phyloP scores from a whole-genome alignment of 1,140 invertebrate genomes.

The Achroia grisella region DNA sequence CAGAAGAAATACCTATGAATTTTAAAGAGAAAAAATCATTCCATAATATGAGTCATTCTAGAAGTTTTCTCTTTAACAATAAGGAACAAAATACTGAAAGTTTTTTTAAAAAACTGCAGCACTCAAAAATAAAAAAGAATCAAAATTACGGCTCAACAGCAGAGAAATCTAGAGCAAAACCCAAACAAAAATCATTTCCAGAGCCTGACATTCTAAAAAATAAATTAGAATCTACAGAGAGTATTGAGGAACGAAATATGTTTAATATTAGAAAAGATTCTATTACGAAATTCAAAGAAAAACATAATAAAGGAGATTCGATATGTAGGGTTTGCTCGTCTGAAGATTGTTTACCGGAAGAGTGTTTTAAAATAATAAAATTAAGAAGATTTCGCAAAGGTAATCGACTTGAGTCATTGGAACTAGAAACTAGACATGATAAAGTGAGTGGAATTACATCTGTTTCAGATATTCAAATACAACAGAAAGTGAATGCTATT shows the following conservation, averaged over 20 bases:
- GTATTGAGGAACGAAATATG: conserved; percentile 7
- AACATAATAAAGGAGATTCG: conserved; percentile 18
- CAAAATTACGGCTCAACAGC: conserved; percentile 12
- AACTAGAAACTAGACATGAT: too few relatives aligned
- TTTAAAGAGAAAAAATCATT: conserved; percentile 7
- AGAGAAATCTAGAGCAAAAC: conserved; percentile 16
- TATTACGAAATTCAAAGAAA: conserved; percentile 29
- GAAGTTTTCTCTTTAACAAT: conserved; percentile 1
- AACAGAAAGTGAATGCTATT: neutral
- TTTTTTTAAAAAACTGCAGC: conserved; percentile 1
- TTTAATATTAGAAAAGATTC: conserved; percentile 34
- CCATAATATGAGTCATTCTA: conserved; percentile 11
- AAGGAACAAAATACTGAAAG: neutral
- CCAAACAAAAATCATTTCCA: conserved; percentile 10
- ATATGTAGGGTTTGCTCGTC: conserved; percentile 10
- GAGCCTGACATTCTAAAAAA: neutral
- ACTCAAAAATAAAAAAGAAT: conserved; percentile 15
- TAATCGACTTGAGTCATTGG: too few relatives aligned
- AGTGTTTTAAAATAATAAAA: conserved; percentile 25
- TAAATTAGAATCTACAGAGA: too few relatives aligned
- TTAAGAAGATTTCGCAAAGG: conserved; percentile 1
- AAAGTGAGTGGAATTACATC: neutral
- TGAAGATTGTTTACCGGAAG: conserved; percentile 23
- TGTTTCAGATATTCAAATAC: neutral
- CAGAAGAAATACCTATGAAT: conserved; percentile 9